A percentile compares a stretch with the other conserved stretches of the same genome.
phyloP scores from a whole-genome alignment of 2,888 invertebrate species.

The Apodemia hepburni region DNA sequence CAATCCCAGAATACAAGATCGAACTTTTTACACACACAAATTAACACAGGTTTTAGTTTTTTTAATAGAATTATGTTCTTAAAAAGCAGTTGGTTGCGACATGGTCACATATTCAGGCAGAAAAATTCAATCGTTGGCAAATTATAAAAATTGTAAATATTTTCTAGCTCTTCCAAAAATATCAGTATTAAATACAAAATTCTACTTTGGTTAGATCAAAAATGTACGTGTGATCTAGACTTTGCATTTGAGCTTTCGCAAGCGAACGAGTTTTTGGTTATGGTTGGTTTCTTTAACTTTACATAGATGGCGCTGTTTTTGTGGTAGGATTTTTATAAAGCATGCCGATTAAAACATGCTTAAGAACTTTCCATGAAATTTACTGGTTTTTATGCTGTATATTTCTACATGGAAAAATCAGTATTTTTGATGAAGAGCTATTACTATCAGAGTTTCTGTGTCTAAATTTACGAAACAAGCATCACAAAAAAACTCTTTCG shows the following conservation, averaged over 20 bases:
- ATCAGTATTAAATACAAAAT: slow-evolving; percentile 80
- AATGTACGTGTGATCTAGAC: slow-evolving; percentile 77
- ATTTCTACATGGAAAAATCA: background rate
- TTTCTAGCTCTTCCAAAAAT: slow-evolving; percentile 79
- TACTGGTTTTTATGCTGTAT: background rate
- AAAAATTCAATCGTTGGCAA: slow-evolving; percentile 69
- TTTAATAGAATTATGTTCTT: slow-evolving; percentile 46
- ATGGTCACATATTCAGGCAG: slow-evolving; percentile 75
- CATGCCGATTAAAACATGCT: background rate
- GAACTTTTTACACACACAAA: slow-evolving; percentile 75
- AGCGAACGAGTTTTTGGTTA: slow-evolving; percentile 11
- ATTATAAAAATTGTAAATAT: slow-evolving; percentile 71
- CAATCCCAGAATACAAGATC: slow-evolving; percentile 80
- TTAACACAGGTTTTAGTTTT: slow-evolving; percentile 47
- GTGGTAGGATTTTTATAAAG: background rate
- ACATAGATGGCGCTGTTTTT: slow-evolving; percentile 2
- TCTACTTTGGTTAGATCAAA: slow-evolving; percentile 78
- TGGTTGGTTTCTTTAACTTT: background rate
- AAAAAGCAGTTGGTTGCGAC: slow-evolving; percentile 71
- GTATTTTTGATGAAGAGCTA: background rate
- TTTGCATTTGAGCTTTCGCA: slow-evolving; percentile 56
- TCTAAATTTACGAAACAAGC: background rate
- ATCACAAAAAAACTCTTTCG: background rate
- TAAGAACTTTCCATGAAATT: background rate
- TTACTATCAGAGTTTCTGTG: background rate